Evolutionary conservation across 2,888 invertebrate genomes (phyloP).

Genomic region (Drosophila longiperda): DNA sequence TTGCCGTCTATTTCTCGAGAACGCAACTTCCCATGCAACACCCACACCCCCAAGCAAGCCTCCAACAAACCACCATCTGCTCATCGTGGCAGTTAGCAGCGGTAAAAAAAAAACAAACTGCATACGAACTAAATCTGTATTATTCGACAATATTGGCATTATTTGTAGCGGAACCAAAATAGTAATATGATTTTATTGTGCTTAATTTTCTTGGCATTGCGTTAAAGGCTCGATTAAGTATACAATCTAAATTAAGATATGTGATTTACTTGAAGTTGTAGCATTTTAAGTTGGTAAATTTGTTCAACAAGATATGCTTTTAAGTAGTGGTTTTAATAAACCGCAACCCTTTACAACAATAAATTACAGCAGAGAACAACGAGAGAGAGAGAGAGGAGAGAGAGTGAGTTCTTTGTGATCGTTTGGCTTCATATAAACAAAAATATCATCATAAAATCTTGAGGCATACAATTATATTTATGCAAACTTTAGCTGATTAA

Average conservation of each 20-base stretch:
- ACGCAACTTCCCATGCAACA: slow-evolving; percentile 28
- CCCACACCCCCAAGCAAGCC: not conserved
- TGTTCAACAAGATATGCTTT: not conserved
- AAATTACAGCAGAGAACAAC: not conserved
- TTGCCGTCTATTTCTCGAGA: slow-evolving; percentile 43
- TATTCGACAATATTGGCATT: slow-evolving; percentile 14
- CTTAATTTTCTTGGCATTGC: not conserved
- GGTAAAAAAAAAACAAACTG: slow-evolving; percentile 24
- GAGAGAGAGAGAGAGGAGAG: not conserved
- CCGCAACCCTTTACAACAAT: not conserved
- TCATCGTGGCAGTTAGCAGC: slow-evolving; percentile 31
- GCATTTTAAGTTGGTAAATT: too few relatives aligned
- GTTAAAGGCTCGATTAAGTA: not conserved
- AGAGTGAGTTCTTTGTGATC: not conserved
- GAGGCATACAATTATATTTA: not conserved
- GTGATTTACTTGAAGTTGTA: not conserved
- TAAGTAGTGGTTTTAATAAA: not conserved
- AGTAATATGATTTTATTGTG: not conserved
- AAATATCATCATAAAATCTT: not conserved
- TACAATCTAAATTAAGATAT: not conserved
- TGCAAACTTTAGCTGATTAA: not conserved
- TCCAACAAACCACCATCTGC: not conserved
- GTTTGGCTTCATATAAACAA: not conserved
- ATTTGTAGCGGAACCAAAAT: not conserved
- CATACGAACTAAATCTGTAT: slow-evolving; percentile 33